Base-by-base conservation (phyloP, 2,797 vertebrate genomes). In the Psittacula derbiana region DNA sequence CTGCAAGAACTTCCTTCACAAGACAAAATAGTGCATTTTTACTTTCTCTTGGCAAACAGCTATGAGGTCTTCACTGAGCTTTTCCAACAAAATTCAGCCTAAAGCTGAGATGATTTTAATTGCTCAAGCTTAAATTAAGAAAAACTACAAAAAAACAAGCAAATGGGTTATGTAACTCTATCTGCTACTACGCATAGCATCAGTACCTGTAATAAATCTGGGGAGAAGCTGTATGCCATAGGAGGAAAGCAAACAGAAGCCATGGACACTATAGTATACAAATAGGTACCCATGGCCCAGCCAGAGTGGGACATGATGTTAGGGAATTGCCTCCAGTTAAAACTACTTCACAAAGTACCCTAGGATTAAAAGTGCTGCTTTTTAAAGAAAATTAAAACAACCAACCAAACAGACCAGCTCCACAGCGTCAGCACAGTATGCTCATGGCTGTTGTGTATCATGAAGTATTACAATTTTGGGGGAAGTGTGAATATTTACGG, bases 191-290 rank as follows among this genome's bases (percentile, higher is more conserved):
- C 15, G 3, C 3, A 13, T 27, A 0, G 12, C 1, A 1, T 8
- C 38, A 25, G 21, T 2, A 28, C 17, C 17, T 27, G 50, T 7
- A 44, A 28, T 10, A 24, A 62, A 41, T 8, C 66, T 36, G 23
- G 19, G n/a, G 36, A 52, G 67, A 55, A 91, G 43, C 33, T 21
- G 5, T 18, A 5, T 9, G 46, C 6, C 16, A 0, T 3, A 18
- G 5, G 12, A 41, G 27, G 28, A 46, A 27, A 18, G 36, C n/a
- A n/a, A 60, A 30, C 1, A 9, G 61, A 16, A 72, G 69, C 28
- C 52, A 3, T 0, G 8, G 76, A 10, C n/a, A 10, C 18, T 6
- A 3, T 0, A 0, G 0, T 6, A 49, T 31, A 55, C 18, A 60
- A 21, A 18, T 20, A 15, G 53, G 40, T 28, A 44, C 16, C 40